A percentile compares a stretch with the other conserved stretches of the same genome.
phyloP scores from a whole-genome alignment of 2,797 vertebrate genomes.

The Chelonia mydas region DNA sequence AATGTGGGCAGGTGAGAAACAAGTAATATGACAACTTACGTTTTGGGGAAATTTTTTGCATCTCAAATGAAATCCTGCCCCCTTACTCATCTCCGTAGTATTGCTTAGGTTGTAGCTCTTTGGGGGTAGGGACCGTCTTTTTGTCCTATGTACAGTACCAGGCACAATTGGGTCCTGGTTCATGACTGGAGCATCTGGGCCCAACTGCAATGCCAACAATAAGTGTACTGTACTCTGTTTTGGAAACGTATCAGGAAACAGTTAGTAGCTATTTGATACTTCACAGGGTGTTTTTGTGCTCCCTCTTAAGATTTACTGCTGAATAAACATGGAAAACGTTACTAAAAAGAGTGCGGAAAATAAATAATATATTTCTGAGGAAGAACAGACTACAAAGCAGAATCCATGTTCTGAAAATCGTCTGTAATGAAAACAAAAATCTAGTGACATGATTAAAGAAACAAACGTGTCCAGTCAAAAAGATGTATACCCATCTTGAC shows the following conservation, averaged over 20 bases:
- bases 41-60: too few species aligned
- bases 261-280: not conserved
- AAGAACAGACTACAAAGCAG: not conserved
- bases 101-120: not conserved
- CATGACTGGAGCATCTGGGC: not conserved
- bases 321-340: not conserved
- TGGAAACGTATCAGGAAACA: not conserved
- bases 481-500: constrained; percentile 53
- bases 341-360: not conserved
- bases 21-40: not conserved
- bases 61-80: not conserved
- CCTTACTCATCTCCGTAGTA: not conserved
- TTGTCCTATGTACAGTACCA: not conserved
- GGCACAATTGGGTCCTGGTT: not conserved
- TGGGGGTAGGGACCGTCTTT: not conserved
- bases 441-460: not conserved
- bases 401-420: not conserved
- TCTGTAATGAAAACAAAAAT: constrained; percentile 12
- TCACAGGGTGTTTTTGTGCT: not conserved
- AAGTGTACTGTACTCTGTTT: not conserved
- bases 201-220: not conserved
- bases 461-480: constrained; percentile 30
- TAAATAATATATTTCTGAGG: not conserved
- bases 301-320: not conserved
- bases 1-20: not conserved